Conservation (phyloP, 2,113 vertebrate genomes). For the Aix galericulata region DNA sequence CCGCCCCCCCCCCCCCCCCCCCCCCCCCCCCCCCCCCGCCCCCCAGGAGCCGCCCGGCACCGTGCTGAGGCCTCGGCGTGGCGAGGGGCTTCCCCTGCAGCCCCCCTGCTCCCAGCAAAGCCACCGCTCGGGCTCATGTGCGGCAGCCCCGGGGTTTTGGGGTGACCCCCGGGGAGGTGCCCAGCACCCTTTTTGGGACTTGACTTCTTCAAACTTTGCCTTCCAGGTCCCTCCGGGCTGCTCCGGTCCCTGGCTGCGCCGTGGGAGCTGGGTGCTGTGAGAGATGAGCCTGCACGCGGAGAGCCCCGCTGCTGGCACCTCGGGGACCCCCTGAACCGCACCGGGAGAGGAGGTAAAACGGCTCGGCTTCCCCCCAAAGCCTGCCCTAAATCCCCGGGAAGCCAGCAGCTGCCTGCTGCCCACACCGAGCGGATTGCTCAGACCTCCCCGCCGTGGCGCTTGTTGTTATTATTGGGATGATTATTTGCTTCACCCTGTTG, state of each 20-base stretch:
- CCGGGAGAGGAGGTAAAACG: conserved; percentile 43
- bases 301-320: neutral
- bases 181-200: neutral
- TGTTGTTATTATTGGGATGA: too few relatives aligned
- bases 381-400: neutral
- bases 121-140: fast-evolving
- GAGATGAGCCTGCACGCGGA: neutral
- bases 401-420: neutral
- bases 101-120: neutral
- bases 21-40: neutral
- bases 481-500: neutral
- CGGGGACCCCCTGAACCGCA: neutral
- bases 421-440: neutral
- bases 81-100: neutral
- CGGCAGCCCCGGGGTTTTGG: fast-evolving
- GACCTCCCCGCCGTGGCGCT: neutral
- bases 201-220: neutral
- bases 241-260: neutral
- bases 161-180: neutral
- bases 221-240: neutral
- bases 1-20: too few relatives aligned
- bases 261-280: neutral
- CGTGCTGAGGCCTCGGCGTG: neutral
- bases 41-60: neutral
- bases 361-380: neutral